Conservation (phyloP, 2,113 vertebrate genomes). For the Rhabdornis inornatus region DNA sequence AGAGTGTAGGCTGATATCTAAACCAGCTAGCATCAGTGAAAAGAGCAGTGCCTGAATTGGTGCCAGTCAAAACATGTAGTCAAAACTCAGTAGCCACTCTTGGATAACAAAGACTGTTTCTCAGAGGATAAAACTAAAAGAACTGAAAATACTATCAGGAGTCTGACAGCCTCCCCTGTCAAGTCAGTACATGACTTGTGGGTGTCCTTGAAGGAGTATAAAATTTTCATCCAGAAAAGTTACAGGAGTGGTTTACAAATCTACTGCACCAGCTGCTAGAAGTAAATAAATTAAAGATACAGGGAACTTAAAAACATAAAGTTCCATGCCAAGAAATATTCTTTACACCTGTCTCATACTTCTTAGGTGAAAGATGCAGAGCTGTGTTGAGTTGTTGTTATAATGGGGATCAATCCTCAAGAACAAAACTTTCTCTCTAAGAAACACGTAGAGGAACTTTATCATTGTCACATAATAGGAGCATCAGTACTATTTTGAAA, state of each 20-base stretch:
- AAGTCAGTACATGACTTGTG: neutral
- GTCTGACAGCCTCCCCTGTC: neutral
- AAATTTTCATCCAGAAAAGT: constrained; percentile 5
- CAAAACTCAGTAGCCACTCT: neutral
- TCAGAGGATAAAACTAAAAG: neutral
- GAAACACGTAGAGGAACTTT: neutral
- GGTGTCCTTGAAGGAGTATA: neutral
- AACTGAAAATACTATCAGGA: neutral
- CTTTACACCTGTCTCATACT: neutral
- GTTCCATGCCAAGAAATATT: neutral
- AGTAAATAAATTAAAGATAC: constrained; percentile 19
- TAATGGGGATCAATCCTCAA: neutral
- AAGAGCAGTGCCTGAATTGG: neutral
- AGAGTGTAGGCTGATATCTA: neutral
- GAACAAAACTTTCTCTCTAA: neutral
- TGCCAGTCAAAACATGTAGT: constrained; percentile 6
- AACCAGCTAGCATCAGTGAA: neutral
- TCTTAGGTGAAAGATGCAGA: neutral
- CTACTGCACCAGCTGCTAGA: neutral
- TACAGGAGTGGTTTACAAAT: neutral
- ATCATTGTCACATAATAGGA: neutral
- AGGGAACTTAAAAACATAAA: neutral
- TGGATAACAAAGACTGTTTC: neutral
- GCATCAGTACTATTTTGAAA: neutral
- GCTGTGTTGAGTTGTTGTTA: neutral